Base-by-base conservation (phyloP, 2,797 vertebrate species). In the Crocodylus rhombifer region DNA sequence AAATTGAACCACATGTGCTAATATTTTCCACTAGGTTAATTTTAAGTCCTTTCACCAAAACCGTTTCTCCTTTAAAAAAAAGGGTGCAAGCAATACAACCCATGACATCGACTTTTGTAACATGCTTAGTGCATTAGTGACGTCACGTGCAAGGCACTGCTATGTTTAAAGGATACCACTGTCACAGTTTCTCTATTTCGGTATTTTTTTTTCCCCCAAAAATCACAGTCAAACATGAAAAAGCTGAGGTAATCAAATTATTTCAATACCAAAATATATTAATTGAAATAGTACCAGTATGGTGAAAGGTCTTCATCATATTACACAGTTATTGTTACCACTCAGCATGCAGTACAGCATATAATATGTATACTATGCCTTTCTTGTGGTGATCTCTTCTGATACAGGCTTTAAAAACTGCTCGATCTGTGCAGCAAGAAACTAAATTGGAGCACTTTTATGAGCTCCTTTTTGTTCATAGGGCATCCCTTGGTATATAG, bases 21-120 rank as follows among this genome's bases (percentile, higher is more conserved):
- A 97, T 97, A 97, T 87, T 93, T 74, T 90, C 93, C 88, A 89
- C 95, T 96, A 97, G 92, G 90, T 95, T 96, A 94, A 96, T 96
- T 94, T 97, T 92, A 98, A 98, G 98, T 98, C 98, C 99, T 99
- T 99, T 99, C 99, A 98, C 99, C 99, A 99, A 97, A 97, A 98
- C 98, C 84, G 98, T 97, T 97, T 95, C 89, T 97, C 91, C 96
- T 95, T 96, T 96, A 89, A 92, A 94, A 94, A 84, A n/a, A 23
- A 23, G 91, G 95, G 28, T 94, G 61, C 69, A 65, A 90, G 79
- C 55, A 88, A 85, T 83, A 86, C 87, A 93, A 95, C 94, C 96
- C 94, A 14, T 1, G 95, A 97, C 97, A 95, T 80, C 97, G 96
- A 96, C 96, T 96, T 95, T 91, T 95, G 93, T 88, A 36, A 36